These are phyloP conservation scores for Atherix ibis DNA, from an alignment of 2,888 invertebrate genomes.

Conservation along the genomic window DNA sequence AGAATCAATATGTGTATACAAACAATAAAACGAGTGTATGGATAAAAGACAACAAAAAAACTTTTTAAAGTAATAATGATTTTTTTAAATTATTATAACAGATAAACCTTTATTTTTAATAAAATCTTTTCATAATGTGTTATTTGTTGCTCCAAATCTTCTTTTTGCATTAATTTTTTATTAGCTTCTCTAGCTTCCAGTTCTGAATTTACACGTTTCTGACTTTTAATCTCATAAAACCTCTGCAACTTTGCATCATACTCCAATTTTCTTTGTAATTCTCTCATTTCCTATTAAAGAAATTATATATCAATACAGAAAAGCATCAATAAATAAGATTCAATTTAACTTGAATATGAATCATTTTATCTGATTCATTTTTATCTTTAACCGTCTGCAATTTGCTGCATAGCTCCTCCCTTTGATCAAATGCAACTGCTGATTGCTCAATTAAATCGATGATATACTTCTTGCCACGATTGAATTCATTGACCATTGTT, in stretches of 20 bases:
- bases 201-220: constrained; percentile 57
- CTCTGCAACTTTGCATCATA: constrained; percentile 71
- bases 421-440: constrained; percentile 74
- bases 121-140: constrained; percentile 60
- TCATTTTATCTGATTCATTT: constrained; percentile 52
- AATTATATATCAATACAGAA: neutral
- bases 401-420: constrained; percentile 68
- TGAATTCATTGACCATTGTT: constrained; percentile 56
- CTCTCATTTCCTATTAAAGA: constrained; percentile 58
- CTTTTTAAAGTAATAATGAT: no score
- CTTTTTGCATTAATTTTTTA: constrained; percentile 48
- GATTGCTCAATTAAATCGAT: constrained; percentile 77
- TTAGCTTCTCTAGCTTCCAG: constrained; percentile 57
- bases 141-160: constrained; percentile 53
- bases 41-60: no score
- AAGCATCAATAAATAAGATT: neutral
- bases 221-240: constrained; percentile 72
- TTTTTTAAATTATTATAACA: no score
- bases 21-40: no score
- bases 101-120: constrained; percentile 52
- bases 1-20: no score
- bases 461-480: constrained; percentile 65
- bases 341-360: constrained; percentile 39
- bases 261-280: constrained; percentile 69
- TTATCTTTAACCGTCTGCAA: constrained; percentile 64